Evolutionary conservation across 2,113 vertebrate species (phyloP), one percentile per base, ranked within the genome.

Genomic region (Pluvialis apricaria): DNA sequence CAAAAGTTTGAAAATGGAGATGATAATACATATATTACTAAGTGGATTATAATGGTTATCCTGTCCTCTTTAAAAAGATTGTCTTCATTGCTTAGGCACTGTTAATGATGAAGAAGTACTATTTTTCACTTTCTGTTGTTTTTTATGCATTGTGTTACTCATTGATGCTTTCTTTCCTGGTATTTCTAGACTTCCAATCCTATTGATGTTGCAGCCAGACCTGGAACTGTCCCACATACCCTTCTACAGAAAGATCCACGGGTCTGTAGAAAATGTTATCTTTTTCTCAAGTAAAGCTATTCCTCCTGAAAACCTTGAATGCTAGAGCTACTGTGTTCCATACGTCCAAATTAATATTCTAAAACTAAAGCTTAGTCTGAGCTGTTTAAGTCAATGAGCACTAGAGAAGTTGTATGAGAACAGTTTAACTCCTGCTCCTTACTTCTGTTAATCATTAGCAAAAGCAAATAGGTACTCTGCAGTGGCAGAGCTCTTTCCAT

Each of bases 241-340:
- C 98, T 99, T 32, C 98, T 99, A 70, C 99, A 99, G 92, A 99
- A 99, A 97, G 99, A 99, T 98, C 99, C 99, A 45, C 98, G 99
- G 99, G 99, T 99, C 98, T 92, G 98, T 97, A 94, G 29, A 24
- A 66, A 90, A 34, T 36, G 4, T 34, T 71, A 2, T 2, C 0
- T 70, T 82, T 57, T 38, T 55, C 34, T 64, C 26, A 24, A 49
- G 18, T 68, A 57, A 81, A 87, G 15, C 52, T 65, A 1, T 81
- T 93, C 31, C 36, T 77, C 32, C 38, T 78, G 28, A 65, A 89
- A 92, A 49, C 29, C 28, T 31, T 49, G 47, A 80, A 22, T 16
- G 28, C 32, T 58, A 32, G 14, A 62, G 51, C 75, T 82, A 9
- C 45, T 31, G 2, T 40, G 14, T n/a, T 66, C 51, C 14, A 0